phyloP scores from a whole-genome alignment of 2,888 invertebrate genomes.

The Eupithecia abbreviata region DNA sequence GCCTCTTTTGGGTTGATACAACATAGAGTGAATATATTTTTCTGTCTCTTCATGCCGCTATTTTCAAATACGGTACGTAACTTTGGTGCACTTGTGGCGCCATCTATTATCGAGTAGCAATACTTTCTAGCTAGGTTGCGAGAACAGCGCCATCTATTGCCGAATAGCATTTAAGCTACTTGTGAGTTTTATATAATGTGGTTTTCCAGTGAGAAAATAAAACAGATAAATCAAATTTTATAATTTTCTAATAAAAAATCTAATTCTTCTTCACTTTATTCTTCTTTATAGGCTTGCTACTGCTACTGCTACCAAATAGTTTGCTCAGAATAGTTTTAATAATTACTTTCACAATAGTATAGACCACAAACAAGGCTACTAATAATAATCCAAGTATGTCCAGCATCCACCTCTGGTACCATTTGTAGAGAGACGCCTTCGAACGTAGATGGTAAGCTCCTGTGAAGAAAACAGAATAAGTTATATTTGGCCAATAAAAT shows the following conservation, averaged over 20 bases:
- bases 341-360: conserved; percentile 23
- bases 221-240: not conserved
- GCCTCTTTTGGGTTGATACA: no score
- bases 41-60: not conserved
- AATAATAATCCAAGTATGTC: conserved; percentile 50
- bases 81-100: not conserved
- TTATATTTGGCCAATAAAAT: not conserved
- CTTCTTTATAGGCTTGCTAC: not conserved
- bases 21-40: no score
- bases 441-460: conserved; percentile 62
- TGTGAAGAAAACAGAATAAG: conserved; percentile 37
- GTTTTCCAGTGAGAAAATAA: not conserved
- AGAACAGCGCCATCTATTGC: no score
- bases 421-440: conserved; percentile 52
- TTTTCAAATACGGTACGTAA: not conserved
- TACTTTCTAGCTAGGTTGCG: no score
- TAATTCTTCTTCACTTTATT: conserved; percentile 7
- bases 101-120: not conserved
- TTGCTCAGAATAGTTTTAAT: conserved; percentile 12
- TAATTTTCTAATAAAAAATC: not conserved
- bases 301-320: not conserved
- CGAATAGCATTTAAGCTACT: no score
- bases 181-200: not conserved
- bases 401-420: conserved; percentile 60
- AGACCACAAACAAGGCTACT: conserved; percentile 16